A percentile compares a stretch with the other conserved stretches of the same genome.
These are phyloP conservation scores for Nothoprocta pentlandii DNA, from an alignment of 2,113 vertebrate species.

Conservation along the genomic window DNA sequence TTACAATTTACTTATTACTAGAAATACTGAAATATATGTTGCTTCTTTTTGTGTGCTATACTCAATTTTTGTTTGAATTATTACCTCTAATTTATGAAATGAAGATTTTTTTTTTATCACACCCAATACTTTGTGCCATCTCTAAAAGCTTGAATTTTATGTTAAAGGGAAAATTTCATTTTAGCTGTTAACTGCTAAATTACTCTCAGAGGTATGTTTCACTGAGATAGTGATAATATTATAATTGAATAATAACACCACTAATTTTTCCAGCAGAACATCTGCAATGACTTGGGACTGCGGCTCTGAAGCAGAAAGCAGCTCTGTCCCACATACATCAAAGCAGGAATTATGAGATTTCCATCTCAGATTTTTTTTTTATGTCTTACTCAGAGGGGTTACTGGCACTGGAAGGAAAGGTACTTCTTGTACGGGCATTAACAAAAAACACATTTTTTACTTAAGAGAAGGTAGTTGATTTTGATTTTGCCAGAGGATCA, in stretches of 20 bases:
- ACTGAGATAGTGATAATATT: background rate
- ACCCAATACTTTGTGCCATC: background rate
- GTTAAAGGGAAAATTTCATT: background rate
- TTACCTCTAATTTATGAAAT: background rate
- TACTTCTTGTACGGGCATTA: background rate
- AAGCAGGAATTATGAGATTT: background rate
- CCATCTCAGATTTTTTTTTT: too few relatives aligned
- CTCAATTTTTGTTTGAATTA: conserved; percentile 19
- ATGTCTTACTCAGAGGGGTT: background rate
- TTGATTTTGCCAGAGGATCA: background rate
- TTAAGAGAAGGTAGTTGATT: background rate
- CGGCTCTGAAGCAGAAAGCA: background rate
- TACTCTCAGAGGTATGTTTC: rapidly evolving
- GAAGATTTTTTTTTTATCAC: background rate
- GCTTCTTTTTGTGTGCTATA: background rate
- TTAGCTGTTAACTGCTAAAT: background rate
- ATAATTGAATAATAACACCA: background rate
- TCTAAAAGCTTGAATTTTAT: background rate
- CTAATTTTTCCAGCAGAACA: background rate
- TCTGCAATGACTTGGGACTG: background rate
- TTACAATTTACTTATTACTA: background rate
- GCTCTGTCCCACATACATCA: background rate
- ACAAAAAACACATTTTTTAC: background rate
- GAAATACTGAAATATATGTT: conserved; percentile 42
- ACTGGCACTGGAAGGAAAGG: background rate